A percentile compares a stretch with the other conserved stretches of the same genome.
phyloP scores from a whole-genome alignment of 2,113 vertebrate species.

The Actenoides lindsayi region DNA sequence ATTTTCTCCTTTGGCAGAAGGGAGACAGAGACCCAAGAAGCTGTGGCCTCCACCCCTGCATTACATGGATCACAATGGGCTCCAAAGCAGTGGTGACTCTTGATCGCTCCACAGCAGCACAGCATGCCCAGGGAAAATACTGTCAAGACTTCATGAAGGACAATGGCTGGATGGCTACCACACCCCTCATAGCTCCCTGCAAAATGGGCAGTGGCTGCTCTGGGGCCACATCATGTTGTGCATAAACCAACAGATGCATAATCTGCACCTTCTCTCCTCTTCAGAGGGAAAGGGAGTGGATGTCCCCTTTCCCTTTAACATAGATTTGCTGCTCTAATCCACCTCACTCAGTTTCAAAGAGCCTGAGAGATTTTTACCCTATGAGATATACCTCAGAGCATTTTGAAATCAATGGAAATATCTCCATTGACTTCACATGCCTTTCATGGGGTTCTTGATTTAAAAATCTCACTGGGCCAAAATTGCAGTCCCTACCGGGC shows the following conservation, averaged over 20 bases:
- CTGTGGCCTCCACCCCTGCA: background rate
- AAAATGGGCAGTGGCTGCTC: background rate
- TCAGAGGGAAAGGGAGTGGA: background rate
- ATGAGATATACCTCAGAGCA: background rate
- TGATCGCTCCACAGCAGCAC: background rate
- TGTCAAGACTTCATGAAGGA: background rate
- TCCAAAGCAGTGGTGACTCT: background rate
- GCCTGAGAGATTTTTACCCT: background rate
- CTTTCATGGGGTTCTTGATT: background rate
- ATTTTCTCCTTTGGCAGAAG: background rate
- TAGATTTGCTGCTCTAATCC: background rate
- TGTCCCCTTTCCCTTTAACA: background rate
- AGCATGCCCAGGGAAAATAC: background rate
- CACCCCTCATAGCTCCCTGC: rapidly evolving
- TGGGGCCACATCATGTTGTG: background rate
- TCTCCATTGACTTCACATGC: background rate
- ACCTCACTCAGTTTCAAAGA: background rate
- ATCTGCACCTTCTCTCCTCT: background rate
- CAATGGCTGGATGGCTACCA: background rate
- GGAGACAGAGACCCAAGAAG: background rate
- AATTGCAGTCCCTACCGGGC: background rate
- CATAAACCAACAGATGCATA: background rate
- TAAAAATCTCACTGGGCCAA: background rate
- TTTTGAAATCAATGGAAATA: background rate
- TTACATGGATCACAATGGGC: rapidly evolving